These are phyloP conservation scores for Hartigia nigra DNA, from an alignment of 2,888 invertebrate genomes.

Conservation along the genomic window DNA sequence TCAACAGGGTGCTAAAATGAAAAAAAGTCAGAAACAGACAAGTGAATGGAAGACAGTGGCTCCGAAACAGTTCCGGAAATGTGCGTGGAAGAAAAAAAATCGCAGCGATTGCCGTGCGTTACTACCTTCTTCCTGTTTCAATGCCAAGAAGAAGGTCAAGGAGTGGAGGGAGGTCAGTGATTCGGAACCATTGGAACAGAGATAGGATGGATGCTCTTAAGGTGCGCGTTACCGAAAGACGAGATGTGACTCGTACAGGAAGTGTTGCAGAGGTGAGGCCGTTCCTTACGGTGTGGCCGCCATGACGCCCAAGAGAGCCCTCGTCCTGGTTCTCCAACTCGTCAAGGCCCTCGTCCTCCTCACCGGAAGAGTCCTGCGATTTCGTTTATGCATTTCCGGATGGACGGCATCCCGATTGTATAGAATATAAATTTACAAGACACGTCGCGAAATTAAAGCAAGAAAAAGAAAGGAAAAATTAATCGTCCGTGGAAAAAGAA, in stretches of 20 bases:
- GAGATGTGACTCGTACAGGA: conserved; percentile 62
- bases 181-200: conserved; percentile 14
- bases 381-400: conserved; percentile 21
- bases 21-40: conserved; percentile 11
- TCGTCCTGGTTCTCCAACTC: conserved; percentile 63
- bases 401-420: conserved; percentile 14
- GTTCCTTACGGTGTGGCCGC: conserved; percentile 58
- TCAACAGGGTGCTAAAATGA: not conserved
- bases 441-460: not conserved
- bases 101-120: conserved; percentile 1
- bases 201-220: conserved; percentile 11
- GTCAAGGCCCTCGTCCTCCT: conserved; percentile 62
- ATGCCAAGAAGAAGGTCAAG: not conserved
- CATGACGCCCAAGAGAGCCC: conserved; percentile 55
- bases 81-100: conserved; percentile 12
- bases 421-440: conserved; percentile 15
- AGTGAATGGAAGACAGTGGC: not conserved
- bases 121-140: not conserved
- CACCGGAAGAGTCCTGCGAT: conserved; percentile 59
- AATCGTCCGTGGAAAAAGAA: not conserved
- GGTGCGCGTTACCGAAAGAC: conserved; percentile 59
- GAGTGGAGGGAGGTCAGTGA: conserved; percentile 9
- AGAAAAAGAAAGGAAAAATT: not conserved
- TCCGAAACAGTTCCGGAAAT: not conserved
- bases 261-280: conserved; percentile 62